Conservation (phyloP, 2,888 invertebrate genomes). For the Margaritifera margaritifera region DNA sequence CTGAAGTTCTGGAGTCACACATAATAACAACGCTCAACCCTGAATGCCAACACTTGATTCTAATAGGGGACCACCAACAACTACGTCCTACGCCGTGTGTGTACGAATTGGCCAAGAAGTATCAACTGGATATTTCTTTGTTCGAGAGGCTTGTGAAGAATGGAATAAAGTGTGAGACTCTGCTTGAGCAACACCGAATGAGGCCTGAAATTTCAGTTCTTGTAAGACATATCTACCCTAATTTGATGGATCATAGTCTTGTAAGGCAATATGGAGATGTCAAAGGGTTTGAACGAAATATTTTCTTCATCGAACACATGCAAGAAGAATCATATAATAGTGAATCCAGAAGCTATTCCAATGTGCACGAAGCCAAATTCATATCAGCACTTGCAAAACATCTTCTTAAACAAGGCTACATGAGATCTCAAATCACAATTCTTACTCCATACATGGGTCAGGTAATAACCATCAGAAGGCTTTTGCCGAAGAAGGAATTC, state of each 20-base stretch:
- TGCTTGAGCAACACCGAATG: slow-evolving; percentile 63
- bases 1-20: slow-evolving; percentile 89
- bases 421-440: slow-evolving; percentile 61
- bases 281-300: slow-evolving; percentile 57
- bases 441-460: slow-evolving; percentile 69
- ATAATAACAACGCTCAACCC: slow-evolving; percentile 83
- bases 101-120: slow-evolving; percentile 79
- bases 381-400: slow-evolving; percentile 54
- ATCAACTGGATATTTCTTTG: slow-evolving; percentile 83
- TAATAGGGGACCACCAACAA: slow-evolving; percentile 89
- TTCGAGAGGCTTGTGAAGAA: slow-evolving; percentile 86
- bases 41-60: slow-evolving; percentile 84
- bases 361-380: slow-evolving; percentile 35
- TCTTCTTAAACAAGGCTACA: slow-evolving; percentile 65
- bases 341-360: slow-evolving; percentile 39
- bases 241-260: slow-evolving; percentile 54
- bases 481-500: slow-evolving; percentile 46
- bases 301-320: slow-evolving; percentile 59
- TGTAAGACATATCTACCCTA: slow-evolving; percentile 62
- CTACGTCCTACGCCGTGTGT: slow-evolving; percentile 83
- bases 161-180: slow-evolving; percentile 75
- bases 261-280: slow-evolving; percentile 54
- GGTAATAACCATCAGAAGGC: slow-evolving; percentile 41
- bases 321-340: slow-evolving; percentile 18
- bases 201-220: slow-evolving; percentile 65